Evolutionary conservation across 2,797 vertebrate genomes (phyloP).

Genomic region (Amphiprion clarkii): DNA sequence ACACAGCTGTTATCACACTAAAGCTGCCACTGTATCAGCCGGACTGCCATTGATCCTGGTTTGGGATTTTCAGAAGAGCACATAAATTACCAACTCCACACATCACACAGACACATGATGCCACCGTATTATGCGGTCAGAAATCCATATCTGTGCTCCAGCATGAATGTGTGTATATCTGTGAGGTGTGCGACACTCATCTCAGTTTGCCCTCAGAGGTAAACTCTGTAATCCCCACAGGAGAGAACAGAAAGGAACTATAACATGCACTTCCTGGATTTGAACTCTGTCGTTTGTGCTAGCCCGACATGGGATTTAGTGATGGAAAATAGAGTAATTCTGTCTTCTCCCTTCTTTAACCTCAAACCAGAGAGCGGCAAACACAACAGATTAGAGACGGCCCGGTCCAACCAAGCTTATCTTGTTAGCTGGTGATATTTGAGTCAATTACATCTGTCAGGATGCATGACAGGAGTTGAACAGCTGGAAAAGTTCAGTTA

Average conservation of each 20-base stretch:
- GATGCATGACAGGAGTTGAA: conserved; percentile 22
- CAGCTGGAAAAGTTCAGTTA: background rate
- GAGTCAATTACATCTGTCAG: conserved; percentile 43
- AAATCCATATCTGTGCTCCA: background rate
- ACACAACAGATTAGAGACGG: conserved; percentile 38
- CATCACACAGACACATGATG: conserved; percentile 17
- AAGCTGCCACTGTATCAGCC: conserved; percentile 52
- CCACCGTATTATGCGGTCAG: background rate
- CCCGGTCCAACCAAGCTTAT: conserved; percentile 26
- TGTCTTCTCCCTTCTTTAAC: conserved; percentile 47
- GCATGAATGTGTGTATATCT: background rate
- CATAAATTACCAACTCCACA: conserved; percentile 21
- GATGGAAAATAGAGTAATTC: conserved; percentile 43
- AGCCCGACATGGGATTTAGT: conserved; percentile 45
- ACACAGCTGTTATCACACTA: conserved; percentile 60
- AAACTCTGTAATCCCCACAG: conserved; percentile 50
- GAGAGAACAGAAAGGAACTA: conserved; percentile 35
- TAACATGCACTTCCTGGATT: conserved; percentile 57
- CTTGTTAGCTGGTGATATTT: conserved; percentile 37
- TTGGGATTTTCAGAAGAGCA: conserved; percentile 45
- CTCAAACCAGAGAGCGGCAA: conserved; percentile 29
- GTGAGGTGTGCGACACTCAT: conserved; percentile 24
- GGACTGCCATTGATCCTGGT: conserved; percentile 53
- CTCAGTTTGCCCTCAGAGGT: conserved; percentile 34
- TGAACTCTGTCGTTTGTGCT: conserved; percentile 31